A percentile compares a stretch with the other conserved stretches of the same genome.
phyloP scores from a whole-genome alignment of 2,888 invertebrate genomes.

The Tridacna gigas region DNA sequence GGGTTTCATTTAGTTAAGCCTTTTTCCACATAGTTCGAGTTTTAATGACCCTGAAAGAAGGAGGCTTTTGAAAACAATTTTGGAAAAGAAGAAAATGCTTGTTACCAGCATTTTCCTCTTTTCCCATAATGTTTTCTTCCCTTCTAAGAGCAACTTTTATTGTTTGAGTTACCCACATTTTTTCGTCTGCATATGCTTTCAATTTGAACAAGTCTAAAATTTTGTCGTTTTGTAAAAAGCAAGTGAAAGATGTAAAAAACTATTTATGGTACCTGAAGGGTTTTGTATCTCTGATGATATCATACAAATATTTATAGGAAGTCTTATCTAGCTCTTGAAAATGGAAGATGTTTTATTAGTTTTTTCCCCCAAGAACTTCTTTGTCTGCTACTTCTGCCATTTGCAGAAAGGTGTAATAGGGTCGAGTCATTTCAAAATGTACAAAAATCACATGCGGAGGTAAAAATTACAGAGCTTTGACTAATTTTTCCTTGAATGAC shows the following conservation, averaged over 20 bases:
- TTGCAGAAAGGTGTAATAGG: too few species aligned
- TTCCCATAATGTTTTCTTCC: neutral
- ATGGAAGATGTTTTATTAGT: slow-evolving; percentile 20
- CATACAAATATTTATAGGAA: slow-evolving; percentile 22
- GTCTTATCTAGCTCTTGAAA: slow-evolving; percentile 25
- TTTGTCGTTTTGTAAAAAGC: neutral
- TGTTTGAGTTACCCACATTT: neutral
- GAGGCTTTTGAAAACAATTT: neutral
- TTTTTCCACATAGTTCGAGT: too few species aligned
- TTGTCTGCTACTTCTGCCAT: neutral
- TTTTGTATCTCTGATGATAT: slow-evolving; percentile 13
- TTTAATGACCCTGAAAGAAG: too few species aligned
- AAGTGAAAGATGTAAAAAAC: neutral
- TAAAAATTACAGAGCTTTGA: too few species aligned
- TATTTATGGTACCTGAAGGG: neutral
- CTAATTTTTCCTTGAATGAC: too few species aligned
- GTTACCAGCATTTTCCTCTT: neutral
- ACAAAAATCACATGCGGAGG: too few species aligned
- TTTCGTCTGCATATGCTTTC: neutral
- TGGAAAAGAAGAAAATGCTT: neutral
- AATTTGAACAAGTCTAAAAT: neutral
- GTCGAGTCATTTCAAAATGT: too few species aligned
- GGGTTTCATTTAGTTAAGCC: too few species aligned
- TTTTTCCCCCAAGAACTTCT: neutral
- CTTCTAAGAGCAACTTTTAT: neutral